Percentiles rank a stretch among this genome's conserved stretches.
Conservation (phyloP, 2,797 vertebrate genomes). For the Hoplostethus mediterraneus region DNA sequence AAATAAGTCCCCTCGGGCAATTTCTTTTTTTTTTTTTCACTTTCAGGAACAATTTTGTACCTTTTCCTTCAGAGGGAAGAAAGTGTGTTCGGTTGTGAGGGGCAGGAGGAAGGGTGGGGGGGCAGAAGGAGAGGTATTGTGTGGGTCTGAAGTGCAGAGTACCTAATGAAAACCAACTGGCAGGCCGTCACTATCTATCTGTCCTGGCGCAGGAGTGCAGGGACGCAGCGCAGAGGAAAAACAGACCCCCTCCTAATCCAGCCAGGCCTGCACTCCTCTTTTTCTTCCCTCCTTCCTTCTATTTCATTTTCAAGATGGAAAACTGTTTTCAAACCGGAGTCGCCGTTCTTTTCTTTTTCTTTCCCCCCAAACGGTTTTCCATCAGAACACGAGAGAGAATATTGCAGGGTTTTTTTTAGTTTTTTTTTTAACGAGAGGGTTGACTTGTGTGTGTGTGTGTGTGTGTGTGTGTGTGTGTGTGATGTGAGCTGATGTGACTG, state of each 20-base stretch:
- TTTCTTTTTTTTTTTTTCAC: conserved; percentile 69
- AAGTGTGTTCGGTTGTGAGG: conserved; percentile 55
- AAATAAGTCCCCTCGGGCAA: conserved; percentile 82
- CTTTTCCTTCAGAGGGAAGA: conserved; percentile 77
- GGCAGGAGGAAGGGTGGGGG: conserved; percentile 52
- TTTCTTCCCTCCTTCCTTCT: conserved; percentile 37
- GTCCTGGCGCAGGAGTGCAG: conserved; percentile 67
- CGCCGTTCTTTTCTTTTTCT: too few relatives aligned
- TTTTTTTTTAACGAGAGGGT: neutral
- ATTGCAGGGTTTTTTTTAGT: too few relatives aligned
- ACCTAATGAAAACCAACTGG: conserved; percentile 88
- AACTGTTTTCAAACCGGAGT: conserved; percentile 47
- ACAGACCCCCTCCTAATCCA: conserved; percentile 76
- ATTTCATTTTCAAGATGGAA: conserved; percentile 64
- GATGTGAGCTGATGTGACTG: too few relatives aligned
- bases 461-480: conserved; percentile 17
- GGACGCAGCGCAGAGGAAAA: conserved; percentile 75
- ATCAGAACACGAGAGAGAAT: conserved; percentile 31
- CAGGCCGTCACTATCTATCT: conserved; percentile 84
- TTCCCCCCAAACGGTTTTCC: conserved; percentile 23
- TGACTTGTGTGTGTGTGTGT: conserved; percentile 8
- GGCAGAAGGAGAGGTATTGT: conserved; percentile 33
- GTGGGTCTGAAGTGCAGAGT: conserved; percentile 71
- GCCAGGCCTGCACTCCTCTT: conserved; percentile 58
- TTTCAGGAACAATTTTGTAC: conserved; percentile 82